A percentile compares a stretch with the other conserved stretches of the same genome.
These are phyloP conservation scores for Peromyscus aztecus DNA, from an alignment of 2,797 vertebrate species.

Conservation along the genomic window DNA sequence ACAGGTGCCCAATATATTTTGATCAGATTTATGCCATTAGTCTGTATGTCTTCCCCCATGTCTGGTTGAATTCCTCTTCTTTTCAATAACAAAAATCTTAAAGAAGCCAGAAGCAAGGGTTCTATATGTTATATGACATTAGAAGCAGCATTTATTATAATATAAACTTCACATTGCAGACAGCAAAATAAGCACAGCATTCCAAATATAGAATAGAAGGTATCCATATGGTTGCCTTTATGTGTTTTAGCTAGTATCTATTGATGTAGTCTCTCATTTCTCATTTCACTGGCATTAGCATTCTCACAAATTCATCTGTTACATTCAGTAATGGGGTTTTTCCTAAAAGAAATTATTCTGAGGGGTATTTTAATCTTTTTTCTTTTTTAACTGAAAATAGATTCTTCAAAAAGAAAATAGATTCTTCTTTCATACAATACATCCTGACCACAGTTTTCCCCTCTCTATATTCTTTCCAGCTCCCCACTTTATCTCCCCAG, in stretches of 20 bases:
- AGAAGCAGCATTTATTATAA: neutral
- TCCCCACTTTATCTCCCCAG: neutral
- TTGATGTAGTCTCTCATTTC: rapidly evolving
- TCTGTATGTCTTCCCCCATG: no score
- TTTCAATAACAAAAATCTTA: neutral
- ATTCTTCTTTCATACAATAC: neutral
- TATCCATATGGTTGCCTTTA: neutral
- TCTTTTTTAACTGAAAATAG: neutral
- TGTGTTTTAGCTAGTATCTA: neutral
- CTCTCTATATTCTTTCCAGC: neutral
- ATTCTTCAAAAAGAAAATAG: neutral
- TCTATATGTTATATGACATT: neutral
- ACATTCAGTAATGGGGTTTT: neutral
- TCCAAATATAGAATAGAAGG: neutral
- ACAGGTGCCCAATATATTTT: neutral
- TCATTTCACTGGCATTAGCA: neutral
- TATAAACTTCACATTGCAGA: neutral
- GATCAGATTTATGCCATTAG: neutral
- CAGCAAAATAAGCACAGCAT: neutral
- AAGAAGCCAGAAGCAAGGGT: neutral
- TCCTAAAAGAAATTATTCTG: neutral
- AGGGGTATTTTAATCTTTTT: neutral
- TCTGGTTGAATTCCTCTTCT: neutral
- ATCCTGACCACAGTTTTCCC: neutral
- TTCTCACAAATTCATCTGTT: neutral